These are phyloP conservation scores for Trichogramma dendrolimi DNA, from an alignment of 2,888 invertebrate species.

Conservation along the genomic window DNA sequence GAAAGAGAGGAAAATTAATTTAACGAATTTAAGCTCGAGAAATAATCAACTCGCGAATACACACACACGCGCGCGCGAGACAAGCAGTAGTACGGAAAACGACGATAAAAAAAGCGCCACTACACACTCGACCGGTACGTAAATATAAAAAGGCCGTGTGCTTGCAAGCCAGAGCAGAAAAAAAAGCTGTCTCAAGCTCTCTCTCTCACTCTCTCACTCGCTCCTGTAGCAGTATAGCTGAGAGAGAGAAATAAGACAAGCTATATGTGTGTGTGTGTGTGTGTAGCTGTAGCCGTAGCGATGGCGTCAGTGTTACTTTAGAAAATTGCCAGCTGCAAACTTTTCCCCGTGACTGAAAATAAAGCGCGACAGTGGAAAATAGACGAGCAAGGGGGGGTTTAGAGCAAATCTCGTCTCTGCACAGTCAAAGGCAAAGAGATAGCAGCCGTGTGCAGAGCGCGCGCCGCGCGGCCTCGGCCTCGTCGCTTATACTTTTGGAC, in stretches of 20 bases:
- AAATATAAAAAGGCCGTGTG: neutral
- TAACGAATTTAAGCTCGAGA: too few species aligned
- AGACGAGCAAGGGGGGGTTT: neutral
- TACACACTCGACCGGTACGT: neutral
- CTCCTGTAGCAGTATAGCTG: neutral
- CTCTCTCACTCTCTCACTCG: constrained; percentile 8
- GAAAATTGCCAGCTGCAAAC: constrained; percentile 40
- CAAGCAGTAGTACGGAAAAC: too few species aligned
- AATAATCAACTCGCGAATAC: too few species aligned
- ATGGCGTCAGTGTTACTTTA: constrained; percentile 37
- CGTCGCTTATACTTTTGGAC: too few species aligned
- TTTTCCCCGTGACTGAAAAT: constrained; percentile 29
- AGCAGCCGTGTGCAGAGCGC: neutral
- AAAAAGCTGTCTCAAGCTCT: constrained; percentile 8
- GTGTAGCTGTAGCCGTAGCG: too few species aligned
- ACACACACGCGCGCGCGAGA: too few species aligned
- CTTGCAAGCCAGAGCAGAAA: neutral
- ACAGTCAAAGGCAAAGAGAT: neutral
- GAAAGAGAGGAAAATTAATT: too few species aligned
- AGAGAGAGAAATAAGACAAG: too few species aligned
- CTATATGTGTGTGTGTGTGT: too few species aligned
- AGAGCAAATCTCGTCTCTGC: constrained; percentile 14
- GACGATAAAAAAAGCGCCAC: too few species aligned
- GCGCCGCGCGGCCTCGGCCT: too few species aligned
- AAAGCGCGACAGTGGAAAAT: constrained; percentile 1